A percentile compares a stretch with the other conserved stretches of the same genome.
These are phyloP conservation scores for Drosophila subobscura DNA, from an alignment of 1,140 invertebrate genomes.

Conservation along the genomic window DNA sequence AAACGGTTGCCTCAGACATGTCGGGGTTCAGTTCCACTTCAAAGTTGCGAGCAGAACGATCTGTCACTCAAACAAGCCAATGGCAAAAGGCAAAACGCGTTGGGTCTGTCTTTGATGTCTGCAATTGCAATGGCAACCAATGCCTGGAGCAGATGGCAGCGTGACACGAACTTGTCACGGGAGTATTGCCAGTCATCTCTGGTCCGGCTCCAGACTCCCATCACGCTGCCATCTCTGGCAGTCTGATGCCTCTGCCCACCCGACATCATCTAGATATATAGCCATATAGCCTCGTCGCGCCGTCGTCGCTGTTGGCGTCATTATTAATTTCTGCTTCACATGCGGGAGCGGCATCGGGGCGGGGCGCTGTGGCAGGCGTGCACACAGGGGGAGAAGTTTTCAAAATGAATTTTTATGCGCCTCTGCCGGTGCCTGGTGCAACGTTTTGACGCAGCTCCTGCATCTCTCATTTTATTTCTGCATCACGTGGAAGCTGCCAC, in stretches of 20 bases:
- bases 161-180: slow-evolving; percentile 15
- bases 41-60: slow-evolving; percentile 31
- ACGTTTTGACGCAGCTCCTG: slow-evolving; percentile 26
- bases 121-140: slow-evolving; percentile 14
- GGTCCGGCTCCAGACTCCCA: background rate
- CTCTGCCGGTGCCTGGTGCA: slow-evolving; percentile 25
- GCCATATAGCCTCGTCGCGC: slow-evolving; percentile 45
- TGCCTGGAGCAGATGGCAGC: slow-evolving; percentile 7
- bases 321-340: slow-evolving; percentile 68
- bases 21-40: slow-evolving; percentile 24
- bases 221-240: slow-evolving; percentile 16
- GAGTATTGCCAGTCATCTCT: no score
- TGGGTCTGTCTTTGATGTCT: slow-evolving; percentile 56
- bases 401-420: slow-evolving; percentile 70
- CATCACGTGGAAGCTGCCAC: slow-evolving; percentile 67
- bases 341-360: slow-evolving; percentile 32
- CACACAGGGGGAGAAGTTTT: slow-evolving; percentile 46
- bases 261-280: slow-evolving; percentile 27
- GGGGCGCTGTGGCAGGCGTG: no score
- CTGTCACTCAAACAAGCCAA: slow-evolving; percentile 54
- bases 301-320: slow-evolving; percentile 56
- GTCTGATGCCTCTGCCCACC: background rate
- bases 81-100: slow-evolving; percentile 19
- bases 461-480: slow-evolving; percentile 54
- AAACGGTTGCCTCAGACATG: slow-evolving; percentile 35